Base-by-base conservation (phyloP, 1,140 invertebrate species). In the Danaus melanippus region DNA sequence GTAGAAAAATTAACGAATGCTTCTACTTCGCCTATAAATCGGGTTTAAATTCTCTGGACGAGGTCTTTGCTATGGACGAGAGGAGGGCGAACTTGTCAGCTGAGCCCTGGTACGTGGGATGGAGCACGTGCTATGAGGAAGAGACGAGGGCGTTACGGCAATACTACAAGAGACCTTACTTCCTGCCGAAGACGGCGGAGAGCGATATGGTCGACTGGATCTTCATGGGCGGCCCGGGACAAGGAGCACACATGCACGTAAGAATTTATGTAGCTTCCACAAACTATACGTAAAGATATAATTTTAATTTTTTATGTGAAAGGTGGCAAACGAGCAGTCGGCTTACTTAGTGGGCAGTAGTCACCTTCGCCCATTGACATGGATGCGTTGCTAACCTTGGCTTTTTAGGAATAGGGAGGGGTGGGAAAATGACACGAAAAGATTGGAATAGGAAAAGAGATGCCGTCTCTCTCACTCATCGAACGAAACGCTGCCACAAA, bases 21-120 rank as follows among this genome's bases (percentile, higher is more conserved):
- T 96, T 97, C 76, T 98, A 97, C 80, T 95, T 98, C 72, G 93
- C 95, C 0, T 98, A 98, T 76, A 92, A 95, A 76, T 97, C 95
- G 0, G 94, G 95, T 50, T 95, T 97, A 69, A 82, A 84, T 10
- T 92, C 68, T 1, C 42, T 73, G 10, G 46, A 54, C 42, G 67
- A 97, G 55, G 95, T 94, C 1, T 92, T 98, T 55, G 90, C 92
- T 49, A 95, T 96, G 93, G 90, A 91, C 39, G 74, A 86, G 10
- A 86, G 89, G 17, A 87, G 95, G 53, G 91, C 94, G 0, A 79
- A 90, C 12, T 75, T 93, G 15, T 79, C 88, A 12, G 93, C 92
- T 1, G 88, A 90, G 17, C 91, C 93, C 0, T 97, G 95, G 95
- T 96, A 98, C 78, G 92, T 98, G 59, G 96, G 96, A 39, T 98